Percentiles rank a stretch among this genome's conserved stretches.
Conservation (phyloP, 2,797 vertebrate genomes). For the Pipistrellus nathusii region DNA sequence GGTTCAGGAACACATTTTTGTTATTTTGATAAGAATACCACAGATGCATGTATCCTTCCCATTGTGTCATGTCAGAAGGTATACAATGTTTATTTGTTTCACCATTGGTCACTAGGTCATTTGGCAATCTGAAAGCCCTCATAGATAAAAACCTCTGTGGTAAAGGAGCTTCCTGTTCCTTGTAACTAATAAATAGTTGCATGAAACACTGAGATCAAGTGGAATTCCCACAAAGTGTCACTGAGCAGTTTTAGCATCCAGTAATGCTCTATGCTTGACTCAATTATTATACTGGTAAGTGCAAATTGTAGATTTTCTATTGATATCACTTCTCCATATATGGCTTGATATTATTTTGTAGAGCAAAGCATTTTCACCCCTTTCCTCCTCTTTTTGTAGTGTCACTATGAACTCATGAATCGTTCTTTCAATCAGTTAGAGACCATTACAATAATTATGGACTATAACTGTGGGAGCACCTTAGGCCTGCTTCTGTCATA, state of each 20-base stretch:
- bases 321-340: background rate
- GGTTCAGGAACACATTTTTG: background rate
- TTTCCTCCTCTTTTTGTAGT: background rate
- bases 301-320: conserved; percentile 2
- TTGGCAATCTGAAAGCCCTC: background rate
- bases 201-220: background rate
- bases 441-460: background rate
- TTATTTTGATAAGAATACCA: background rate
- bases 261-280: background rate
- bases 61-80: background rate
- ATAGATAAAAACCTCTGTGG: too few species aligned
- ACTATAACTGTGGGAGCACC: background rate
- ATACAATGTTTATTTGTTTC: background rate
- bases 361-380: background rate
- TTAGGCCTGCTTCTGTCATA: background rate
- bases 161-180: background rate
- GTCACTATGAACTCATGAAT: background rate
- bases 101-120: background rate
- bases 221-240: background rate
- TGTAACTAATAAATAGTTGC: background rate
- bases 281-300: background rate
- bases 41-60: background rate
- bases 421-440: background rate
- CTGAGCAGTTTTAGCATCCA: background rate
- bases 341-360: background rate